These are phyloP conservation scores for Platysternon megacephalum DNA, from an alignment of 2,113 vertebrate genomes.

Conservation along the genomic window DNA sequence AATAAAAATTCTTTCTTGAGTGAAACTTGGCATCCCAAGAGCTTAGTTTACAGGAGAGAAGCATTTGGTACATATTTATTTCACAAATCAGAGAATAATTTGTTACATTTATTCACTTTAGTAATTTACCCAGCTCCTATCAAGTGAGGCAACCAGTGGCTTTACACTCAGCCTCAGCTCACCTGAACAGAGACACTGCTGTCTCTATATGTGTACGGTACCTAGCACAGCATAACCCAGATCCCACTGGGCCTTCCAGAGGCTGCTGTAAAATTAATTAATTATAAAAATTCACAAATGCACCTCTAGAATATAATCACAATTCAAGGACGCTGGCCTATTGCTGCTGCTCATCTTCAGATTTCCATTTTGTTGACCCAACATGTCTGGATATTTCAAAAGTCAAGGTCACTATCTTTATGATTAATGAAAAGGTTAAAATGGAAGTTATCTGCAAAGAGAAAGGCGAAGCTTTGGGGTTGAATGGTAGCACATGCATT, in stretches of 20 bases:
- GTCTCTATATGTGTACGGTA: not conserved
- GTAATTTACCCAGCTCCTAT: not conserved
- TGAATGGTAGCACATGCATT: not conserved
- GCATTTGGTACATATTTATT: not conserved
- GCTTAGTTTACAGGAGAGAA: not conserved
- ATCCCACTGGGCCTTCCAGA: not conserved
- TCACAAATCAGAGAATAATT: slow-evolving; percentile 7
- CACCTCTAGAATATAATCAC: not conserved
- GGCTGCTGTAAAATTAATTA: not conserved
- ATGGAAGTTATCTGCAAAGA: not conserved
- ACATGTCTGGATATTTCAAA: not conserved
- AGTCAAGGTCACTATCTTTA: slow-evolving; percentile 37
- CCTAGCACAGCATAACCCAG: not conserved
- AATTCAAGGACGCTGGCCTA: not conserved
- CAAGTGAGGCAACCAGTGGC: not conserved
- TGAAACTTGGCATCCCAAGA: not conserved
- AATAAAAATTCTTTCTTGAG: not conserved
- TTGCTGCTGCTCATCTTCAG: not conserved
- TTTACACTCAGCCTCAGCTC: not conserved
- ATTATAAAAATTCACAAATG: not conserved
- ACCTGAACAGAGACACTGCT: not conserved
- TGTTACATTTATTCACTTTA: not conserved
- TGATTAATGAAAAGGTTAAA: slow-evolving; percentile 51
- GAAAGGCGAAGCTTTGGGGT: not conserved
- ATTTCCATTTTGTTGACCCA: slow-evolving; percentile 19